Evolutionary conservation across 2,888 invertebrate species (phyloP), one percentile per base, ranked within the genome.

Genomic region (Drosophila pseudotalamancana): DNA sequence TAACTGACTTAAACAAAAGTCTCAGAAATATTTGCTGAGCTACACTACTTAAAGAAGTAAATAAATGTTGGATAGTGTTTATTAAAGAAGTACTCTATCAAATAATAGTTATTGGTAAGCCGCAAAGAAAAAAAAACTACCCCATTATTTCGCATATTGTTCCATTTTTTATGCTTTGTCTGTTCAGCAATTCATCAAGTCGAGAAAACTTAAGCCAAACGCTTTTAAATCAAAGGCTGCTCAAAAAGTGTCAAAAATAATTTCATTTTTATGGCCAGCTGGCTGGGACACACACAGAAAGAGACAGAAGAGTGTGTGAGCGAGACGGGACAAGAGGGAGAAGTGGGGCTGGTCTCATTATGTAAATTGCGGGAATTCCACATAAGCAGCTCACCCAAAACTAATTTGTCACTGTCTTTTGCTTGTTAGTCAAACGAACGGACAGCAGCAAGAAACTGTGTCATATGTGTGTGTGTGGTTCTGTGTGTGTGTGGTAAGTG

Each of bases 351-450:
- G 57, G 43, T 62, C 72, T 84, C 87, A 84, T 88, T 84, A 88
- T 86, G 87, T 77, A 84, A 88, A 86, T 88, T 86, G 77, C 84
- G 77, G 66, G 77, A 87, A 85, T 81, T 77, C n/a, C 81, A 77
- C 85, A 86, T 84, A 86, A 84, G 83, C 80, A 86, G 88, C 87
- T 83, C 77, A 71, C 78, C 78, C 88, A 86, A 77, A 84, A 86
- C 83, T 86, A 86, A 84, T 84, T 84, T 84, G 83, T 84, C 88
- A 84, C 87, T 88, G 83, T 84, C 83, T 79, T 82, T 69, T 62
- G 80, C 87, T 84, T 86, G 87, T 84, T 88, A 88, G 88, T 79
- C 79, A 83, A 83, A 86, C 79, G 76, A 63, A 64, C 40, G 62
- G 35, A 46, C 54, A 53, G 56, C 62, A 46, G 55, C 48, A 56